Conservation (phyloP, 2,888 invertebrate genomes). For the Rotaria socialis region DNA sequence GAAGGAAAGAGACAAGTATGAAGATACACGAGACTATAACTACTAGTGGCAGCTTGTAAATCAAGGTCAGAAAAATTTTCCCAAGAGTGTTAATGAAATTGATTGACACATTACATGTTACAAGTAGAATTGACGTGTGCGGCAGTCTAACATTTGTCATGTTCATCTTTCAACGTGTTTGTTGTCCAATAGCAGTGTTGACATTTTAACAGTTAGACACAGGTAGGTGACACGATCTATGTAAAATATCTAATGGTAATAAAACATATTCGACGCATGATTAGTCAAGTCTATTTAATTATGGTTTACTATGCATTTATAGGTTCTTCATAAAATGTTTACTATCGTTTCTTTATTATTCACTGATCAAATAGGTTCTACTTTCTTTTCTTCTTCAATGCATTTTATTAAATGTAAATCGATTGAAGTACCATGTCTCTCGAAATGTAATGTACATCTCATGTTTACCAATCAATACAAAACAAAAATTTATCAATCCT, state of each 20-base stretch:
- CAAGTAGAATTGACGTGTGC: background rate
- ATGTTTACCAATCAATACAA: background rate
- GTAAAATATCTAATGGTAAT: background rate
- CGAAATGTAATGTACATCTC: background rate
- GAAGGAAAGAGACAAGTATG: background rate
- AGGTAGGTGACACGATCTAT: background rate
- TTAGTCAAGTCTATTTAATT: background rate
- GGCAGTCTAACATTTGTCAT: background rate
- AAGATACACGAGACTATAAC: background rate
- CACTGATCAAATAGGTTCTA: background rate
- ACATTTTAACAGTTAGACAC: background rate
- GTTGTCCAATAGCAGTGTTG: background rate
- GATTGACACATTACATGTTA: slow-evolving; percentile 5
- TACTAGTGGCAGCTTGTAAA: background rate
- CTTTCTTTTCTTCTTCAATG: background rate
- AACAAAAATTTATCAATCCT: no score
- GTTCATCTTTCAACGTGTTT: background rate
- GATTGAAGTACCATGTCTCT: background rate
- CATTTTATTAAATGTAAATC: background rate
- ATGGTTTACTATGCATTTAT: background rate
- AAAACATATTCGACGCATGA: background rate
- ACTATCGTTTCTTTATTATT: background rate
- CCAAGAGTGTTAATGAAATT: background rate
- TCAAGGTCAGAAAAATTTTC: background rate
- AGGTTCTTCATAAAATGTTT: background rate